Conservation (phyloP, 2,113 vertebrate species). For the Tor tambroides region DNA sequence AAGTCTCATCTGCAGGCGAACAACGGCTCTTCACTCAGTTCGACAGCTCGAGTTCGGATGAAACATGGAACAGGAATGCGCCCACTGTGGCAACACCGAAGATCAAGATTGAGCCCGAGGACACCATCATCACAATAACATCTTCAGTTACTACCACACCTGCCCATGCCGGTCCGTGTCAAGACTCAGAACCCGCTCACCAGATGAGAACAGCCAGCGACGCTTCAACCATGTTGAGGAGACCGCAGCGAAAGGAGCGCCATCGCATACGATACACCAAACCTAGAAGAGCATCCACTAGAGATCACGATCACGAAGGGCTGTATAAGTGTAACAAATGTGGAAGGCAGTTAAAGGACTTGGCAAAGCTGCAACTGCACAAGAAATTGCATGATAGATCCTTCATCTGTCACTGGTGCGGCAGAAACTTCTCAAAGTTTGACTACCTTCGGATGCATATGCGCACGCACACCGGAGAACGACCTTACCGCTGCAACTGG, state of each 20-base stretch:
- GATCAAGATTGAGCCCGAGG: slow-evolving; percentile 67
- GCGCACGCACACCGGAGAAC: slow-evolving; percentile 76
- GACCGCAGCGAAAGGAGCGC: neutral
- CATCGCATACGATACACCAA: neutral
- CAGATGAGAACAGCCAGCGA: slow-evolving; percentile 1
- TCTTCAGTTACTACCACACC: slow-evolving; percentile 38
- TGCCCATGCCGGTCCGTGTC: neutral
- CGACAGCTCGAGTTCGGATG: neutral
- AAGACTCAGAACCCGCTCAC: slow-evolving; percentile 17
- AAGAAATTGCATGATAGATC: slow-evolving; percentile 70
- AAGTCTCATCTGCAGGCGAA: neutral
- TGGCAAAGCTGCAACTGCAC: slow-evolving; percentile 68
- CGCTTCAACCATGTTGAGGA: neutral
- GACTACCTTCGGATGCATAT: slow-evolving; percentile 77
- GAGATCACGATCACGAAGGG: neutral
- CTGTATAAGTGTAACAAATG: slow-evolving; percentile 69
- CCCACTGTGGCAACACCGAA: slow-evolving; percentile 13
- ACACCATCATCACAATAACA: slow-evolving; percentile 51
- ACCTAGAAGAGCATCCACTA: neutral
- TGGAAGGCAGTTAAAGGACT: slow-evolving; percentile 65
- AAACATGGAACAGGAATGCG: neutral
- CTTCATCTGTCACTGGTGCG: slow-evolving; percentile 76
- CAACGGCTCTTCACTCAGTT: slow-evolving; percentile 8
- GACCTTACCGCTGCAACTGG: slow-evolving; percentile 75
- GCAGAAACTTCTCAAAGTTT: slow-evolving; percentile 76